phyloP scores from a whole-genome alignment of 35 echinoderm and acorn worm genomes.

The Apostichopus californicus region DNA sequence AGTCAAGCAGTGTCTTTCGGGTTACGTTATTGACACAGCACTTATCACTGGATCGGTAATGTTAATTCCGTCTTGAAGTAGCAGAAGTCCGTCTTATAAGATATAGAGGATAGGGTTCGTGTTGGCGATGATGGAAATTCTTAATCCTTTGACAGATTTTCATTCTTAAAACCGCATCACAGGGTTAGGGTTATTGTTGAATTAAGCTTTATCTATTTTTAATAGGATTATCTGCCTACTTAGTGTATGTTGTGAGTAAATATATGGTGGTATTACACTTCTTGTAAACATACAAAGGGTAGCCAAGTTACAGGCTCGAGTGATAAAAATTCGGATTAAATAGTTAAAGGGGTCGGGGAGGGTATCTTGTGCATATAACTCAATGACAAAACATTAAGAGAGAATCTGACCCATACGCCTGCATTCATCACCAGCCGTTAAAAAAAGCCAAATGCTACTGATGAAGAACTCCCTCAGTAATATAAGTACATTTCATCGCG shows the following conservation, averaged over 20 bases:
- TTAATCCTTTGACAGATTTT: neutral
- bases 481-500: no score
- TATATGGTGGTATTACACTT: conserved; percentile 1
- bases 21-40: neutral
- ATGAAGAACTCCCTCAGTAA: no score
- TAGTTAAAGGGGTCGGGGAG: neutral
- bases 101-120: conserved; percentile 7
- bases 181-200: neutral
- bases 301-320: conserved; percentile 3
- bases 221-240: conserved; percentile 38
- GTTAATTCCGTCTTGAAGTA: conserved; percentile 4
- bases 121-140: neutral
- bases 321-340: conserved; percentile 12
- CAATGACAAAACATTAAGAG: no score
- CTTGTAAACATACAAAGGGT: conserved; percentile 26
- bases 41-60: conserved; percentile 10
- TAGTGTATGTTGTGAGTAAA: conserved; percentile 21
- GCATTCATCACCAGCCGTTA: no score
- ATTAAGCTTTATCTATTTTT: conserved; percentile 15
- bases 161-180: neutral
- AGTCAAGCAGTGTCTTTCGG: neutral
- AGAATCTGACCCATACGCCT: no score
- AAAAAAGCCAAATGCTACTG: no score
- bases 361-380: no score
- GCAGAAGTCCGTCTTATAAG: neutral